Evolutionary conservation across 1,140 invertebrate species (phyloP).

Genomic region (Neodiprion virginianus): DNA sequence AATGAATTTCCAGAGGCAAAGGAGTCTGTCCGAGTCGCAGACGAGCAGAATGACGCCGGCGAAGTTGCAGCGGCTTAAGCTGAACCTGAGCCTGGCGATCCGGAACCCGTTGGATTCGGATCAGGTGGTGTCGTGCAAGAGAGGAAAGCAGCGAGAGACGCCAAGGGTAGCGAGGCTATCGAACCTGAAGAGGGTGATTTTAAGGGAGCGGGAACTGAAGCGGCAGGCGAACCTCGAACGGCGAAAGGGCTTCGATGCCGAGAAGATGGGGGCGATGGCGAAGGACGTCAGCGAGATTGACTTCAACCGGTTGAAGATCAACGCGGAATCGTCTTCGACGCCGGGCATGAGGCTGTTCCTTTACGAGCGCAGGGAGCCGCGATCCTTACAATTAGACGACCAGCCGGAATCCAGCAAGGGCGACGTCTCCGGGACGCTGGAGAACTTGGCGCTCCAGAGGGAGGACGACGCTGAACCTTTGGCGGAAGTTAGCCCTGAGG

Average conservation of each 20-base stretch:
- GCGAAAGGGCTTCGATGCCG: background rate
- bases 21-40: background rate
- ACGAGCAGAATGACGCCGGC: background rate
- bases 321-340: conserved; percentile 28
- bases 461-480: background rate
- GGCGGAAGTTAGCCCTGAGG: background rate
- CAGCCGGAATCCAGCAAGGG: background rate
- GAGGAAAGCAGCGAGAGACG: background rate
- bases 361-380: conserved; percentile 23
- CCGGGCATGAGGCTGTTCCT: conserved; percentile 32
- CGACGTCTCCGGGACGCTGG: conserved; percentile 20
- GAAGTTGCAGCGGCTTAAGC: background rate
- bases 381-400: conserved; percentile 14
- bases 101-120: background rate
- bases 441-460: background rate
- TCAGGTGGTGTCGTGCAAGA: background rate
- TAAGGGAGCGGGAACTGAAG: conserved; percentile 19
- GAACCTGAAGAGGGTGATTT: conserved; percentile 28
- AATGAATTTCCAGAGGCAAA: background rate
- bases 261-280: conserved; percentile 19
- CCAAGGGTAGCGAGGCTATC: conserved; percentile 27
- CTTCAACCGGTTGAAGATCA: conserved; percentile 36
- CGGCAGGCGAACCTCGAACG: background rate
- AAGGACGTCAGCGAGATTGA: conserved; percentile 28
- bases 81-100: background rate